Evolutionary conservation across 2,888 invertebrate species (phyloP), one percentile per base, ranked within the genome.

Genomic region (Drosophila yooni): DNA sequence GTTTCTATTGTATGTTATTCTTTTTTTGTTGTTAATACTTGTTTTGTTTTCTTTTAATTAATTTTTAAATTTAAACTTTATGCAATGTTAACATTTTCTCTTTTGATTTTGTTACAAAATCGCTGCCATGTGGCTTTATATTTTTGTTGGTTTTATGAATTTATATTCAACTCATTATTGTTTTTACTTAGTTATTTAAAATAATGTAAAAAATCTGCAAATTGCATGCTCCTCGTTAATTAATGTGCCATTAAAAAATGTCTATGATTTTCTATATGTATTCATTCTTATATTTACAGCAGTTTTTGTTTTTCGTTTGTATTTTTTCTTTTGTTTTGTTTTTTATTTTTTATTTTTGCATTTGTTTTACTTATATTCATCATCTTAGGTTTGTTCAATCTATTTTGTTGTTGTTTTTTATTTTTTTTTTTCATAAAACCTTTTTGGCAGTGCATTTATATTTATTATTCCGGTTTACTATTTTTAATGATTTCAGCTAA

Each of bases 381-480:
- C 60, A 46, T 68, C 43, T 40, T 74, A 63, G 74, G 54, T 68
- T 78, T 63, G 63, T 38, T 81, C 68, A 82, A 73, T 72, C 79
- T 79, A 63, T 79, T 67, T 76, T 75, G 56, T 70, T 70, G 57
- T 76, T 70, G 38, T 72, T 75, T 11, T 64, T 76, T 27, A 29
- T 76, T 75, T 13, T 73, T 65, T 77, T 71, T 81, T 85, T 84
- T 79, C 82, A 86, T 90, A 91, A 91, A 91, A 91, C 91, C 91
- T 89, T 91, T 87, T 92, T 92, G 91, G 91, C 91, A 92, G 91
- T 92, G 91, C 91, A 92, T 92, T 91, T 91, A 91, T 84, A 76
- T 80, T 86, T 90, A 83, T 83, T 82, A 74, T 84, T 88, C 70
- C 78, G 81, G 79, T 71, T 81, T 83, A 79, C 79, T 88, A 80